Evolutionary conservation across 2,888 invertebrate genomes (phyloP).

Genomic region (Nudaria mundana): DNA sequence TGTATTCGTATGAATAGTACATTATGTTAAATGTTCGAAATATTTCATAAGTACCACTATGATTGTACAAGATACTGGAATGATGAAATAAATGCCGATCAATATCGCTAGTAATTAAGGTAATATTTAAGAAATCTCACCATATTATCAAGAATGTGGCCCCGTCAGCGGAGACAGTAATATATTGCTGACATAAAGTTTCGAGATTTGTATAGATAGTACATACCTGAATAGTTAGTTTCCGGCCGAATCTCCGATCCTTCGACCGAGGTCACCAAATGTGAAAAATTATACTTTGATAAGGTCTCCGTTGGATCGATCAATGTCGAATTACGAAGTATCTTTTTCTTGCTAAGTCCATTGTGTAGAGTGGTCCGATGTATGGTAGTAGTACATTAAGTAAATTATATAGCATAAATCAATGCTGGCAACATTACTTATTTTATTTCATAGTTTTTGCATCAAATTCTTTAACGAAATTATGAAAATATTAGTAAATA

Average conservation of each 20-base stretch:
- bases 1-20: no score
- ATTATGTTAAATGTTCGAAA: slow-evolving; percentile 38
- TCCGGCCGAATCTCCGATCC: slow-evolving; percentile 57
- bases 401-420: no score
- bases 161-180: slow-evolving; percentile 66
- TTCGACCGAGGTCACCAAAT: slow-evolving; percentile 58
- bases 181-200: slow-evolving; percentile 76
- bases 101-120: slow-evolving; percentile 73
- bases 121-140: slow-evolving; percentile 70
- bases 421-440: no score
- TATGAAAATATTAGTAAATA: no score
- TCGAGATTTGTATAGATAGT: slow-evolving; percentile 71
- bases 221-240: slow-evolving; percentile 68
- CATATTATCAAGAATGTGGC: slow-evolving; percentile 66
- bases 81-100: slow-evolving; percentile 65
- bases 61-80: slow-evolving; percentile 52
- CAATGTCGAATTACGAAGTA: slow-evolving; percentile 52
- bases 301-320: slow-evolving; percentile 60
- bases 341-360: neutral
- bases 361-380: neutral
- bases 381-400: no score
- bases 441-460: no score
- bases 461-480: no score
- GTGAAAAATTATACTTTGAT: slow-evolving; percentile 65
- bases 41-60: slow-evolving; percentile 32